Evolutionary conservation across 2,797 vertebrate species (phyloP), one percentile per base, ranked within the genome.

Genomic region (Sebastes kiyomatsui): DNA sequence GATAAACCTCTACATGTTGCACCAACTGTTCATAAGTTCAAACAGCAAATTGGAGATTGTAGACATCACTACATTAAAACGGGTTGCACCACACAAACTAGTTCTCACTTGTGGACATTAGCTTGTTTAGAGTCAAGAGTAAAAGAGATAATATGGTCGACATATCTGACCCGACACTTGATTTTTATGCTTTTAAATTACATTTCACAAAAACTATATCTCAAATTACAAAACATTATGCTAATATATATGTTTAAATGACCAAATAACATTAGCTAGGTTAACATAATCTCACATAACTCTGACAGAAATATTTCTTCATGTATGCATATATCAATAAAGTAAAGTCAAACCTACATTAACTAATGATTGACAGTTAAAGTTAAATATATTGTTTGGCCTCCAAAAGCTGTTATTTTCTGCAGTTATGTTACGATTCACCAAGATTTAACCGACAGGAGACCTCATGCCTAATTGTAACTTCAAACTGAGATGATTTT

Each of bases 1-100:
- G 70, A 60, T 87, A 79, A 83, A 79, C 32, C 23, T 78, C 28
- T 60, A 16, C 52, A 77, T 79, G 76, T 79, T 85, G 80, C 86
- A 87, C 79, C 81, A 88, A 68, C 77, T 89, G 55, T 71, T 89
- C 56, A 67, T 83, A 81, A 77, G 1, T 80, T 83, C 61, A 72
- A 49, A 59, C 46, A 14, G 27, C 25, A 4, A 9, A n/a, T 12
- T 28, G 8, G 28, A 72, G 32, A 69, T 27, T 46, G 22, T 16
- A 49, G 8, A 22, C 16, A 33, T 67, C 2, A 7, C 10, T 54
- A 4, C 16, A 42, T 32, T 52, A 3, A 46, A 66, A 38, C 10
- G 1, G 28, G 30, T 65, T 66, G 64, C 58, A 58, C 20, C 58
- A 65, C 5, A 38, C 13, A 75, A 30, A 32, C 42, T 42, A 28